These are phyloP conservation scores for Myocastor coypus DNA, from an alignment of 2,113 vertebrate genomes.

Conservation along the genomic window DNA sequence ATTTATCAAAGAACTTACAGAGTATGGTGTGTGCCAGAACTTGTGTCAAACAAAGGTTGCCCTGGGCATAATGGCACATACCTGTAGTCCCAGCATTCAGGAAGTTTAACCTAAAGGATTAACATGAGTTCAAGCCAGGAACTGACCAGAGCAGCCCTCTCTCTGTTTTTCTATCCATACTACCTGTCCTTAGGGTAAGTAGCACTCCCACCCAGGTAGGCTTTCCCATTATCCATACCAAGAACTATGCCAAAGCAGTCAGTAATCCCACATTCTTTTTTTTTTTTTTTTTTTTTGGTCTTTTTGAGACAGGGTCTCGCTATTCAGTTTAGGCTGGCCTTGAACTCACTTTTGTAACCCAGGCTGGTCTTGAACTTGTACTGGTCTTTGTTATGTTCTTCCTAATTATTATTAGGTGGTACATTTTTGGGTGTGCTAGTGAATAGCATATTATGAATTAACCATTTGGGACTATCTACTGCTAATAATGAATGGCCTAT, in stretches of 20 bases:
- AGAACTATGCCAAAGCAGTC: not conserved
- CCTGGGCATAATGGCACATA: not conserved
- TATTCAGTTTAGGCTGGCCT: too few relatives aligned
- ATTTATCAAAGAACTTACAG: not conserved
- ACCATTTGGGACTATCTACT: not conserved
- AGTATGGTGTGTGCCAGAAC: not conserved
- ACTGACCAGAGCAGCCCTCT: not conserved
- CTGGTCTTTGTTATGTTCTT: not conserved
- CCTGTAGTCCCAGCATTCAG: not conserved
- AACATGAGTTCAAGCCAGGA: not conserved
- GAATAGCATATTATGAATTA: not conserved
- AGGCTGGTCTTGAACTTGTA: too few relatives aligned
- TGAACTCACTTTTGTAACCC: too few relatives aligned
- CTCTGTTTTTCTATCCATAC: not conserved
- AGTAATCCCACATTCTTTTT: not conserved
- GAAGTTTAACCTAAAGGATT: not conserved
- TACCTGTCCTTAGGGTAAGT: not conserved
- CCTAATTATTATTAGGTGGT: not conserved
- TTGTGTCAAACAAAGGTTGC: not conserved
- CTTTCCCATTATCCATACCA: not conserved
- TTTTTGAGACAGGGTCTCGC: too few relatives aligned
- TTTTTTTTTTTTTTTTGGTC: too few relatives aligned
- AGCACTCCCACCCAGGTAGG: not conserved
- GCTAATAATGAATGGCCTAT: not conserved
- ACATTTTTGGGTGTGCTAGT: not conserved